Evolutionary conservation across 2,113 vertebrate species (phyloP).

Genomic region (Vimba vimba): DNA sequence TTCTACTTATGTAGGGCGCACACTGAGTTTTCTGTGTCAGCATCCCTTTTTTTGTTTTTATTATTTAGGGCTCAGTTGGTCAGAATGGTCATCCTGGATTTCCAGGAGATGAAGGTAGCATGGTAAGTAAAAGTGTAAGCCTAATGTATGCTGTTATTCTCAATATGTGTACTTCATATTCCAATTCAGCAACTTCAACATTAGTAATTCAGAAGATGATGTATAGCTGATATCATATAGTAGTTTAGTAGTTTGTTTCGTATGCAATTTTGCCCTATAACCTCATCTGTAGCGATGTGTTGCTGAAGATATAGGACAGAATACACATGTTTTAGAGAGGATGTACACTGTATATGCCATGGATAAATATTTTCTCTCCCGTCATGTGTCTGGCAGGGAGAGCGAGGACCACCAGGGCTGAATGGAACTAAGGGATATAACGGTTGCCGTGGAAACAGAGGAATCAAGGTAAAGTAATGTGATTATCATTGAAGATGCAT

Average conservation of each 20-base stretch:
- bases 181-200: too few relatives aligned
- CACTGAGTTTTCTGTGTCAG: background rate
- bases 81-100: slow-evolving; percentile 75
- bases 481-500: background rate
- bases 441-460: slow-evolving; percentile 80
- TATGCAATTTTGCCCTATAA: too few relatives aligned
- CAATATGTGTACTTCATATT: too few relatives aligned
- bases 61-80: slow-evolving; percentile 76
- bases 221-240: too few relatives aligned
- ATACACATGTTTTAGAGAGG: background rate
- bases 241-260: too few relatives aligned
- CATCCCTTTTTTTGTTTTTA: background rate
- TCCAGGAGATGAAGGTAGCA: slow-evolving; percentile 83
- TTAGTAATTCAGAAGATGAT: too few relatives aligned
- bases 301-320: background rate
- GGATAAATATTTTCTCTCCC: background rate
- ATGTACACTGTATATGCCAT: background rate
- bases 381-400: slow-evolving; percentile 72
- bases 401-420: slow-evolving; percentile 76
- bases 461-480: slow-evolving; percentile 71
- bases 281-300: too few relatives aligned
- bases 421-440: slow-evolving; percentile 77
- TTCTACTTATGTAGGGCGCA: too few relatives aligned
- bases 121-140: slow-evolving; percentile 72
- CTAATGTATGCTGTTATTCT: too few relatives aligned